Evolutionary conservation across 2,888 invertebrate genomes (phyloP).

Genomic region (Meandrusa payeni): DNA sequence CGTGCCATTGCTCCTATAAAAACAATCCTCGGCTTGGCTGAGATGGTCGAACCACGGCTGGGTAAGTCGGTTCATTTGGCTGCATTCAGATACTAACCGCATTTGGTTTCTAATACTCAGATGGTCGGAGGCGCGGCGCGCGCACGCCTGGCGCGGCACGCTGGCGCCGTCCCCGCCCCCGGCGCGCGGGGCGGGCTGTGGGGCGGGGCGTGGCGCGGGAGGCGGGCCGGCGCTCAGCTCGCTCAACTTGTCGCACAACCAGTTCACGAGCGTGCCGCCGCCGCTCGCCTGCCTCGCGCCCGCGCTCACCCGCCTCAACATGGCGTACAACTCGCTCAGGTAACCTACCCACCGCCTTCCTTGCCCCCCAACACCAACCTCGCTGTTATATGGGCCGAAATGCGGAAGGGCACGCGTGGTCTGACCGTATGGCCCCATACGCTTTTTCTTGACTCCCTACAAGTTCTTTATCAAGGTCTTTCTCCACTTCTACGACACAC

Average conservation of each 20-base stretch:
- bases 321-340: slow-evolving; percentile 91
- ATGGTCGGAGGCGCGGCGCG: slow-evolving; percentile 82
- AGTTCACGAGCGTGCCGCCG: slow-evolving; percentile 92
- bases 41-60: no score
- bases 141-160: slow-evolving; percentile 36
- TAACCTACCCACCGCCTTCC: slow-evolving; percentile 25
- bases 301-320: slow-evolving; percentile 91
- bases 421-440: no score
- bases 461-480: no score
- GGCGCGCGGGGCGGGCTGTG: slow-evolving; percentile 70
- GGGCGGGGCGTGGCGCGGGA: slow-evolving; percentile 79
- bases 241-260: slow-evolving; percentile 94
- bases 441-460: no score
- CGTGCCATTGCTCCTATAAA: no score
- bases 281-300: slow-evolving; percentile 95
- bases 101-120: slow-evolving; percentile 40
- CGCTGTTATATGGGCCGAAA: no score
- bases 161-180: slow-evolving; percentile 29
- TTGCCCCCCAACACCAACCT: background rate
- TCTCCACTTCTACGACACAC: no score
- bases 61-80: no score
- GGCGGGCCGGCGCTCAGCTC: slow-evolving; percentile 84
- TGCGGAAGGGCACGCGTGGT: no score
- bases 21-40: no score
- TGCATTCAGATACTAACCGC: no score